These are phyloP conservation scores for Spondyliosoma cantharus DNA, from an alignment of 2,797 vertebrate genomes.

Conservation along the genomic window DNA sequence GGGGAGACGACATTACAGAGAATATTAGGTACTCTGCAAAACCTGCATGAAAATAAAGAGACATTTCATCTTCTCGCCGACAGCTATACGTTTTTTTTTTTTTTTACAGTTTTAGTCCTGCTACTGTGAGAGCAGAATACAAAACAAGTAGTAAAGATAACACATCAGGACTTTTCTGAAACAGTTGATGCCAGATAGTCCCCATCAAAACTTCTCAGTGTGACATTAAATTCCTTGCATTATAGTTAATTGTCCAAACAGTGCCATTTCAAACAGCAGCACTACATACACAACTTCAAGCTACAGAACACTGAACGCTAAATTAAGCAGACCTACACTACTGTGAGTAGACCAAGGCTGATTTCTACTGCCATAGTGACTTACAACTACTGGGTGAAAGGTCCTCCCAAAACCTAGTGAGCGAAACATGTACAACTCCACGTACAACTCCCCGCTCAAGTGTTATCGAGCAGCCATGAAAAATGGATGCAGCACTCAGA, in stretches of 20 bases:
- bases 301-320: not conserved
- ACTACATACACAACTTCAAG: not conserved
- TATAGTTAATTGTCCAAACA: not conserved
- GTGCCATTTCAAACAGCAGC: not conserved
- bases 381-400: slow-evolving; percentile 45
- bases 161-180: not conserved
- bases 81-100: slow-evolving; percentile 5
- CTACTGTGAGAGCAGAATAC: slow-evolving; percentile 28
- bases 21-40: slow-evolving; percentile 33
- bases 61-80: slow-evolving; percentile 36
- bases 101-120: not conserved
- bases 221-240: not conserved
- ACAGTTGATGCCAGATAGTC: not conserved
- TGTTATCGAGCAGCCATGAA: slow-evolving; percentile 62
- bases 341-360: not conserved
- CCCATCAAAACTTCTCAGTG: fast-evolving
- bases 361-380: not conserved
- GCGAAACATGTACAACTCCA: slow-evolving; percentile 29
- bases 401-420: slow-evolving; percentile 24
- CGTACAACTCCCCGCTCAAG: slow-evolving; percentile 9
- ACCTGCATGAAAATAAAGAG: slow-evolving; percentile 29
- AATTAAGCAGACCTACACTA: not conserved
- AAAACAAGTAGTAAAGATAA: slow-evolving; percentile 10
- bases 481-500: slow-evolving; percentile 67
- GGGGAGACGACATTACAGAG: slow-evolving; percentile 33